phyloP scores from a whole-genome alignment of 2,888 invertebrate species.

The Acleris literana region DNA sequence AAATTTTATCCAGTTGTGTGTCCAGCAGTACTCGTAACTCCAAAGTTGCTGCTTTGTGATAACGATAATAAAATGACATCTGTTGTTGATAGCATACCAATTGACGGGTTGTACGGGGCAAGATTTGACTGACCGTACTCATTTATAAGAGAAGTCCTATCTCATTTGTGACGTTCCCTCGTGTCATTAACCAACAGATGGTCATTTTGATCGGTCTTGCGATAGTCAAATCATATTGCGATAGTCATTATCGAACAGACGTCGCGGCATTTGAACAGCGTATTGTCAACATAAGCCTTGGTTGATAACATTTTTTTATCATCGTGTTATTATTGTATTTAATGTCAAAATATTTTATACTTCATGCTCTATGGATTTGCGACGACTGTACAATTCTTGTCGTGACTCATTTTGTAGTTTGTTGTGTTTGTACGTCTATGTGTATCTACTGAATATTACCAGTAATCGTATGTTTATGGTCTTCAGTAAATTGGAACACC shows the following conservation, averaged over 20 bases:
- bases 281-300: slow-evolving; percentile 25
- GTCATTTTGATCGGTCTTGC: slow-evolving; percentile 28
- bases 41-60: slow-evolving; percentile 66
- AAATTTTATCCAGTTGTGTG: slow-evolving; percentile 71
- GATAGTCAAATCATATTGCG: slow-evolving; percentile 9
- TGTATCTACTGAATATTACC: slow-evolving; percentile 76
- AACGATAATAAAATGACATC: slow-evolving; percentile 57
- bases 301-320: slow-evolving; percentile 24
- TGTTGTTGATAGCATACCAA: slow-evolving; percentile 39
- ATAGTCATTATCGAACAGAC: slow-evolving; percentile 20
- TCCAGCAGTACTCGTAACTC: slow-evolving; percentile 81
- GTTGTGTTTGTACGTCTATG: slow-evolving; percentile 82
- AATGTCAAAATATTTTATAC: slow-evolving; percentile 35
- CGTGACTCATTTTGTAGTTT: slow-evolving; percentile 80
- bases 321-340: slow-evolving; percentile 31
- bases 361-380: slow-evolving; percentile 77
- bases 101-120: neutral
- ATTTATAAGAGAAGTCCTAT: slow-evolving; percentile 2
- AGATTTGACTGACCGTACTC: neutral
- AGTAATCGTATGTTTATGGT: slow-evolving; percentile 69
- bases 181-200: slow-evolving; percentile 16
- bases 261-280: slow-evolving; percentile 32
- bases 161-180: neutral
- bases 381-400: slow-evolving; percentile 77
- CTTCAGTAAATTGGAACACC: slow-evolving; percentile 77